Evolutionary conservation across 1,140 invertebrate species (phyloP), one percentile per base, ranked within the genome.

Genomic region (Lethocerus indicus): DNA sequence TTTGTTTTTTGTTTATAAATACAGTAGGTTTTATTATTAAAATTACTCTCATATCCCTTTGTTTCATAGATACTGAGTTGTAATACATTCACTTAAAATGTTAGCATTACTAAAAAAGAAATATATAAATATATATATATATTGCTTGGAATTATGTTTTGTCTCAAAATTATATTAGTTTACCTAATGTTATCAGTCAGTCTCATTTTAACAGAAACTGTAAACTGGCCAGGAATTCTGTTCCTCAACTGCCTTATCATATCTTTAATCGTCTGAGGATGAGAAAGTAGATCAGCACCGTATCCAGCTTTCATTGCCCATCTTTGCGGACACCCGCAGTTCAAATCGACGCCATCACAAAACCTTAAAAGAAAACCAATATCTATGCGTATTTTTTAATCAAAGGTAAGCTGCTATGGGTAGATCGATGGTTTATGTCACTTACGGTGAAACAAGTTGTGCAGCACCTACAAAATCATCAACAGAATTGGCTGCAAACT

Each of bases 251-350:
- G 76, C 57, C 67, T 69, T 2, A 96, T 72, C 57, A 96, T 72
- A 57, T 91, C 83, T 59, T 73, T 75, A 9, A 97, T 78, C 7
- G 84, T 51, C 57, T 96, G 79, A 23, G 92, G 91, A 58, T 87
- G 78, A 3, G 73, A 76, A 7, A 96, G 67, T 51, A 97, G 63
- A 55, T 79, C 78, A 57, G 84, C 84, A 9, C 93, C 93, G 63
- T 89, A 87, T 16, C 89, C 88, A 62, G 91, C 82, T 59, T 83
- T 75, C 62, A 89, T 83, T 1, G 91, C 92, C 91, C 91, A 97
- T 51, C 79, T 72, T 66, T 98, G 93, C 12, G 94, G 93, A 60
- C 94, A 97, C 7, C 94, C 93, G 72, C 92, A 96, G 63, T 97
- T 98, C 27, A 98, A 67, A 70, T 97, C 92, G 2, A 93, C 80